These are phyloP conservation scores for Leptinotarsa undecemlineata DNA, from an alignment of 1,140 invertebrate species.

Conservation along the genomic window DNA sequence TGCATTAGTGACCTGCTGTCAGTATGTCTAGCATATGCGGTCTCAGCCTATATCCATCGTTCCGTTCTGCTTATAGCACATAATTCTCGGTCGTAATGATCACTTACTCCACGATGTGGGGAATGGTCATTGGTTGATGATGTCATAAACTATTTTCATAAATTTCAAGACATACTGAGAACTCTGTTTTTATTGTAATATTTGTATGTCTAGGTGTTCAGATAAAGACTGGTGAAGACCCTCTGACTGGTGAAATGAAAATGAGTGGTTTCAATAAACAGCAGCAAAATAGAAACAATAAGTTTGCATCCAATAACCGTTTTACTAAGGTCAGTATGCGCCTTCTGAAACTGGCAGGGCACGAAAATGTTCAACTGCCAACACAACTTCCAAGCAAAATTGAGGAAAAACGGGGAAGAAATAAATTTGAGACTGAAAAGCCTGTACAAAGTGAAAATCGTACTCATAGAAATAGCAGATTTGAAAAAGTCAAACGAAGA, in stretches of 20 bases:
- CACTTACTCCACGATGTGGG: too few species aligned
- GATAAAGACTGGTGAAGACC: constrained; percentile 53
- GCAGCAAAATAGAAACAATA: constrained; percentile 20
- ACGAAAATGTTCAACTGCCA: constrained; percentile 27
- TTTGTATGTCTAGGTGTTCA: constrained; percentile 48
- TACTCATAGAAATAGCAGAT: constrained; percentile 26
- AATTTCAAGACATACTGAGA: too few species aligned
- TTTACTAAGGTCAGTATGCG: constrained; percentile 31
- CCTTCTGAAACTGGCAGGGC: constrained; percentile 34
- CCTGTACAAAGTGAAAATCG: constrained; percentile 30
- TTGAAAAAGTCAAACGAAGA: constrained; percentile 15
- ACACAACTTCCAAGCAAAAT: constrained; percentile 18
- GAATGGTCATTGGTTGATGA: too few species aligned
- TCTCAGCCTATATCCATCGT: too few species aligned
- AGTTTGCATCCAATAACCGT: neutral
- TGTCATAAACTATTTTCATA: too few species aligned
- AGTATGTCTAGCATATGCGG: too few species aligned
- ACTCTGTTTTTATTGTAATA: neutral
- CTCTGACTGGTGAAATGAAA: constrained; percentile 45
- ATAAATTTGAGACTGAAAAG: constrained; percentile 51
- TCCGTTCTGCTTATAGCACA: too few species aligned
- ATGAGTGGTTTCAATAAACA: constrained; percentile 48
- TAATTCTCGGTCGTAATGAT: too few species aligned
- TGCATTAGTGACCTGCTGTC: too few species aligned
- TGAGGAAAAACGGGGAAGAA: constrained; percentile 39